A percentile compares a stretch with the other conserved stretches of the same genome.
Conservation (phyloP, 2,113 vertebrate species). For the Cochlearius cochlearius region DNA sequence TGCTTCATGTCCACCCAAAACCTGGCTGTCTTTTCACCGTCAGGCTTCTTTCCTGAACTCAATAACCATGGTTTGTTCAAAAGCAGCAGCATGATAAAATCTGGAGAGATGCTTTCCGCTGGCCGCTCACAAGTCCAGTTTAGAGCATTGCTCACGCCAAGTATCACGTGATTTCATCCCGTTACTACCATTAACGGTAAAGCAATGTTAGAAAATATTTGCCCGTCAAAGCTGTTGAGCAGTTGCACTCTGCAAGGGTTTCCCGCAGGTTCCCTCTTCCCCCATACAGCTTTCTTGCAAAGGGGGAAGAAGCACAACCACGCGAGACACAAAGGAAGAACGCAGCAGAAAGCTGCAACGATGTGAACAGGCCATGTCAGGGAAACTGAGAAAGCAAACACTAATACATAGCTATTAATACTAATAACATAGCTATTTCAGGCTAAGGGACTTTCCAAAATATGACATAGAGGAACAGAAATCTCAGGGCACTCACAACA, state of each 20-base stretch:
- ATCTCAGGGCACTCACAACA: neutral
- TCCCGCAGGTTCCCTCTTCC: neutral
- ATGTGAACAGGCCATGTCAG: neutral
- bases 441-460: slow-evolving; percentile 30
- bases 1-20: neutral
- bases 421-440: neutral
- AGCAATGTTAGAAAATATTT: neutral
- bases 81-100: neutral
- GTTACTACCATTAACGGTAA: neutral
- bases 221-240: neutral
- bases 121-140: neutral
- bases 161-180: neutral
- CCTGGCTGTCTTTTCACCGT: neutral
- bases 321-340: neutral
- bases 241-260: neutral
- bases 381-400: neutral
- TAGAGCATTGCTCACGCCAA: neutral
- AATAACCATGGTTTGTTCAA: accelerated
- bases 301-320: neutral
- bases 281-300: neutral
- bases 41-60: neutral
- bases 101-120: neutral
- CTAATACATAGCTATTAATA: neutral
- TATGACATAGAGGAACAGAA: neutral
- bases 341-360: neutral